Percentiles rank a stretch among this genome's conserved stretches.
These are phyloP conservation scores for Ditula angustiorana DNA, from an alignment of 2,888 invertebrate species.

Conservation along the genomic window DNA sequence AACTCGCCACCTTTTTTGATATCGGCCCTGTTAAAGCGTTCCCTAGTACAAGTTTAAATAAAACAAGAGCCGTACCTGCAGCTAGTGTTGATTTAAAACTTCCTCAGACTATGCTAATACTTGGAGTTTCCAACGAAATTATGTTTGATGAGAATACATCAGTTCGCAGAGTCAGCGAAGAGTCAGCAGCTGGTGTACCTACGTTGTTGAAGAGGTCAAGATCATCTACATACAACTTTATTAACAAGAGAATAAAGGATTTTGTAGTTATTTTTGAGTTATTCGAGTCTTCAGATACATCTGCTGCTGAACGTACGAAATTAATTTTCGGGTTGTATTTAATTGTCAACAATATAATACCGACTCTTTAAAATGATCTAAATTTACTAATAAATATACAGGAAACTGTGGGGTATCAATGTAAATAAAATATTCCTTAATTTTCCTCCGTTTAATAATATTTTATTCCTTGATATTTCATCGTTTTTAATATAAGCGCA, in stretches of 20 bases:
- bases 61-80: conserved; percentile 3
- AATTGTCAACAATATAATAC: no score
- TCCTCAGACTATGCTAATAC: conserved; percentile 8
- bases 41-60: conserved; percentile 2
- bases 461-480: neutral
- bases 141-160: neutral
- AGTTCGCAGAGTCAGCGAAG: neutral
- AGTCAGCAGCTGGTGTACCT: neutral
- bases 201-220: no score
- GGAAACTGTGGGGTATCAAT: neutral
- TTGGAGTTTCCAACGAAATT: neutral
- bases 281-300: no score
- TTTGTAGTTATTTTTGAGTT: no score
- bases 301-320: no score
- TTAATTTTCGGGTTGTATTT: no score
- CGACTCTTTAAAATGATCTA: no score
- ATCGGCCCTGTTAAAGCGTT: conserved; percentile 1
- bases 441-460: neutral
- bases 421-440: neutral
- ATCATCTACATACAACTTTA: no score
- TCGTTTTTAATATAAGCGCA: neutral
- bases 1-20: conserved; percentile 28
- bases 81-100: conserved; percentile 10
- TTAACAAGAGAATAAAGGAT: no score
- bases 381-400: neutral